A percentile compares a stretch with the other conserved stretches of the same genome.
phyloP scores from a whole-genome alignment of 1,140 invertebrate species.

The Hermetia illucens region DNA sequence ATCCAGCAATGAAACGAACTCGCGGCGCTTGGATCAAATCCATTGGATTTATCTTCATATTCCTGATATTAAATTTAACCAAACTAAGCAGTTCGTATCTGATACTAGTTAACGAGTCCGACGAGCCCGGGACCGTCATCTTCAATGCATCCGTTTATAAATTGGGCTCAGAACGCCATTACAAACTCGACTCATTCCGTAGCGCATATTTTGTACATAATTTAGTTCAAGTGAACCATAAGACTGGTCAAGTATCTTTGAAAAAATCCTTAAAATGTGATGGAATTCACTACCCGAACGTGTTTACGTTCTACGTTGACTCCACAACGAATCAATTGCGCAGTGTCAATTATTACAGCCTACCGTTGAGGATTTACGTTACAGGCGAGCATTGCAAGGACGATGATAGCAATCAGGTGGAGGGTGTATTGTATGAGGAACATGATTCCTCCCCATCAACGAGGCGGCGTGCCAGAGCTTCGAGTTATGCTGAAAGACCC shows the following conservation, averaged over 20 bases:
- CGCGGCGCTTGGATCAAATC: no score
- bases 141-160: conserved; percentile 70
- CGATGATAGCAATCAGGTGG: no score
- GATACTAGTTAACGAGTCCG: conserved; percentile 52
- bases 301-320: conserved; percentile 75
- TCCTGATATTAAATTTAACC: no score
- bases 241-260: conserved; percentile 59
- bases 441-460: no score
- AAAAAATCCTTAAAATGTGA: conserved; percentile 59
- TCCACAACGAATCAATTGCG: conserved; percentile 61
- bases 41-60: no score
- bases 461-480: no score
- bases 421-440: no score
- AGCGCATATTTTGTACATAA: conserved; percentile 68
- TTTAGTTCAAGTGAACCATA: conserved; percentile 56
- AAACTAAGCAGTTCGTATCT: conserved; percentile 37
- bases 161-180: conserved; percentile 52
- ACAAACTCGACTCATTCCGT: conserved; percentile 59
- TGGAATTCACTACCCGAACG: conserved; percentile 63
- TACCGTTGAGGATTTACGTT: conserved; percentile 62
- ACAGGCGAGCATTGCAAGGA: conserved; percentile 56
- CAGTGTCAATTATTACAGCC: conserved; percentile 70
- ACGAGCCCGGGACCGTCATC: conserved; percentile 49
- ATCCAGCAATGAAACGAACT: no score
- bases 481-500: no score